phyloP scores from a whole-genome alignment of 2,113 vertebrate species.

The Neodon shergylaensis region DNA sequence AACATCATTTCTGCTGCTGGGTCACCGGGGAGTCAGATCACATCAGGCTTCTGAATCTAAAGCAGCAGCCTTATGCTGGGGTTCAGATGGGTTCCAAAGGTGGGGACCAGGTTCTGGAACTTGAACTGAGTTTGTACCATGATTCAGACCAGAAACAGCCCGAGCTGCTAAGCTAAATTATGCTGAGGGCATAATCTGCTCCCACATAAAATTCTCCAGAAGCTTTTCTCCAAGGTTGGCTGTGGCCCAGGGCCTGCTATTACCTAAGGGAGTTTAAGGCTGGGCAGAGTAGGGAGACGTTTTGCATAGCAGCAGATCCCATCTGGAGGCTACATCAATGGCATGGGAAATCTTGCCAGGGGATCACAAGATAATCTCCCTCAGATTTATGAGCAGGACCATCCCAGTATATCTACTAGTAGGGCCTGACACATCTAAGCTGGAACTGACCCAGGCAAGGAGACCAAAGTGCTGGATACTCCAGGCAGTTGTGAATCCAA shows the following conservation, averaged over 20 bases:
- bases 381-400: not conserved
- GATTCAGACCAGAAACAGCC: not conserved
- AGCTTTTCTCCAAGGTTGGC: no score
- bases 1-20: not conserved
- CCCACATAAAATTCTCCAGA: not conserved
- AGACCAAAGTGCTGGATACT: not conserved
- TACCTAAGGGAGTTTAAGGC: not conserved
- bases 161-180: not conserved
- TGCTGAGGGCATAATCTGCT: not conserved
- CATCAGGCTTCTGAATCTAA: not conserved
- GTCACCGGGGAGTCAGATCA: not conserved
- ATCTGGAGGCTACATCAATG: not conserved
- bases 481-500: not conserved
- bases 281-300: not conserved
- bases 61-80: not conserved
- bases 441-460: not conserved
- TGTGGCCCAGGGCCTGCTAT: not conserved
- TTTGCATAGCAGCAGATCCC: not conserved
- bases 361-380: not conserved
- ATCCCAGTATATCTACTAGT: not conserved
- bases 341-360: not conserved
- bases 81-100: rapidly evolving
- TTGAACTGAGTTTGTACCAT: not conserved
- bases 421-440: not conserved
- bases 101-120: not conserved